Percentiles rank a stretch among this genome's conserved stretches.
Evolutionary conservation across 2,888 invertebrate genomes (phyloP).

Genomic region (Thymelicus lineola): DNA sequence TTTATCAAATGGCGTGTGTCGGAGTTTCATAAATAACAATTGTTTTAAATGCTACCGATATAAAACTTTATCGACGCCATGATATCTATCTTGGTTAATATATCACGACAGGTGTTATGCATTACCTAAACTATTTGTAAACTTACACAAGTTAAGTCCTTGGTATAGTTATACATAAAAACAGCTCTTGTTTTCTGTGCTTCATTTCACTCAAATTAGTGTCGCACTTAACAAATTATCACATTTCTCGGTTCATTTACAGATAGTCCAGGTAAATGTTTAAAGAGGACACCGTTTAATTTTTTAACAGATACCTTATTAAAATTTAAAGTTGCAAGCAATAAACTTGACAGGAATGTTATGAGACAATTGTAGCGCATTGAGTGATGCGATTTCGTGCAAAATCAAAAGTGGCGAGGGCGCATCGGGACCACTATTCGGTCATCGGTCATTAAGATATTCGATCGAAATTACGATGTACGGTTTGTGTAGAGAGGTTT

Average conservation of each 20-base stretch:
- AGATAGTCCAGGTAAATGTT: slow-evolving; percentile 2
- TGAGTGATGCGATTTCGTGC: slow-evolving; percentile 58
- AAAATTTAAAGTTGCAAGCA: slow-evolving; percentile 16
- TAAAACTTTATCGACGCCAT: slow-evolving; percentile 32
- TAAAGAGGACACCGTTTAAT: background rate
- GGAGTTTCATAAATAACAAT: slow-evolving; percentile 36
- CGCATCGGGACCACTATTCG: slow-evolving; percentile 59
- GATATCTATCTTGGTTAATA: slow-evolving; percentile 33
- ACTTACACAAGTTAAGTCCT: slow-evolving; percentile 11
- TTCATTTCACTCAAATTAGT: slow-evolving; percentile 5
- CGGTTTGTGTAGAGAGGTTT: slow-evolving; percentile 69
- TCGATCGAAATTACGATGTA: slow-evolving; percentile 67
- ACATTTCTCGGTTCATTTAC: background rate
- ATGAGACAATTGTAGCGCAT: slow-evolving; percentile 55
- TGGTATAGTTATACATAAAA: background rate
- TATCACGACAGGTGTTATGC: slow-evolving; percentile 28
- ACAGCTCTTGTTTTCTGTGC: background rate
- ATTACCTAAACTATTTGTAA: slow-evolving; percentile 22
- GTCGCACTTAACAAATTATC: background rate
- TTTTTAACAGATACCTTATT: background rate
- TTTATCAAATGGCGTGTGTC: slow-evolving; percentile 33
- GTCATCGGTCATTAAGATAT: slow-evolving; percentile 62
- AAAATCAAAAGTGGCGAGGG: slow-evolving; percentile 61
- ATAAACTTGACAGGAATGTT: slow-evolving; percentile 42
- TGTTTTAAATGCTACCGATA: slow-evolving; percentile 27